phyloP scores from a whole-genome alignment of 1,140 invertebrate genomes.

The Drosophila trapezifrons region DNA sequence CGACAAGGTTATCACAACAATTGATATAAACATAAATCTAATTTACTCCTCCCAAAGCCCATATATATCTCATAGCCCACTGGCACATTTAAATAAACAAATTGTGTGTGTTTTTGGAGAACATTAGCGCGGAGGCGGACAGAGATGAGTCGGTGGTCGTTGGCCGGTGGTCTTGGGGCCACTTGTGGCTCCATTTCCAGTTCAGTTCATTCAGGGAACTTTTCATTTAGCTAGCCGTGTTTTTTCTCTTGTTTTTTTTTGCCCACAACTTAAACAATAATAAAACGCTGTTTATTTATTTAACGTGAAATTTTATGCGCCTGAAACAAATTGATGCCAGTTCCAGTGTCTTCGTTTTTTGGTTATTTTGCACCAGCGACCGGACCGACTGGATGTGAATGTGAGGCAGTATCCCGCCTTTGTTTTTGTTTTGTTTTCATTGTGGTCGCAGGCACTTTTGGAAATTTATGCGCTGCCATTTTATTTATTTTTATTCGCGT shows the following conservation, averaged over 20 bases:
- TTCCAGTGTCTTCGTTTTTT: conserved; percentile 39
- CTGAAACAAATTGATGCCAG: conserved; percentile 53
- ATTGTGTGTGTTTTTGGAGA: conserved; percentile 15
- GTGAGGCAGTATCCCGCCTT: conserved; percentile 5
- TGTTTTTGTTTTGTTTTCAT: conserved; percentile 33
- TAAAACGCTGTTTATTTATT: conserved; percentile 68
- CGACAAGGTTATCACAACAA: conserved; percentile 59
- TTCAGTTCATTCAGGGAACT: conserved; percentile 41
- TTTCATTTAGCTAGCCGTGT: conserved; percentile 45
- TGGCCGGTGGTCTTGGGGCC: conserved; percentile 28
- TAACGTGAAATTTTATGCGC: conserved; percentile 61
- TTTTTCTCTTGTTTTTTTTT: conserved; percentile 29
- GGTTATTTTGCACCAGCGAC: conserved; percentile 8
- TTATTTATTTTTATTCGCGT: conserved; percentile 45
- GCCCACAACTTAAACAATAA: conserved; percentile 67
- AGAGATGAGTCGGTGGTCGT: conserved; percentile 15
- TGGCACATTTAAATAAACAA: conserved; percentile 60
- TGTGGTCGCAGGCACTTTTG: conserved; percentile 55
- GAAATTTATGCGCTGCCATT: conserved; percentile 41
- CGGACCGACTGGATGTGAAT: conserved; percentile 1
- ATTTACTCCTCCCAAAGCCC: conserved; percentile 46
- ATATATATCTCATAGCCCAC: conserved; percentile 58
- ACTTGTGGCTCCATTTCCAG: conserved; percentile 67
- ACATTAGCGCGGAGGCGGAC: conserved; percentile 29
- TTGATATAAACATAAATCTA: conserved; percentile 52